Evolutionary conservation across 2,797 vertebrate genomes (phyloP).

Genomic region (Pangasius macronema): DNA sequence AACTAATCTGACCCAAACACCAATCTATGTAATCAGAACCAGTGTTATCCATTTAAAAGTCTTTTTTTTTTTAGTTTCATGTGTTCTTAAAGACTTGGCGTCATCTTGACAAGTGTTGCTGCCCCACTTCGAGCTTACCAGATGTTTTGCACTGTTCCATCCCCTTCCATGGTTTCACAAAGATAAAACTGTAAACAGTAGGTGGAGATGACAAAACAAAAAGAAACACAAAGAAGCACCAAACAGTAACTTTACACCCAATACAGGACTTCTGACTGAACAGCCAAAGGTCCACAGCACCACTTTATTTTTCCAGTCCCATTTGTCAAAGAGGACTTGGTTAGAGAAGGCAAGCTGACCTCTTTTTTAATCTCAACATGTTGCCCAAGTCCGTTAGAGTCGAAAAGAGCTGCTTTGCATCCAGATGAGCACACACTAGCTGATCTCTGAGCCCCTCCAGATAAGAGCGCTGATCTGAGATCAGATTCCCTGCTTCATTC

Average conservation of each 20-base stretch:
- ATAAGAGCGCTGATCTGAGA: conserved; percentile 20
- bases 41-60: neutral
- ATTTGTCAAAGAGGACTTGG: conserved; percentile 62
- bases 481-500: conserved; percentile 6
- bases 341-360: conserved; percentile 71
- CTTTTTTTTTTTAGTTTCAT: neutral
- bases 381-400: conserved; percentile 30
- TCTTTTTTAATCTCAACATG: conserved; percentile 46
- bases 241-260: conserved; percentile 74
- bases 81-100: neutral
- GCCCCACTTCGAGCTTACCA: conserved; percentile 45
- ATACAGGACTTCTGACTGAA: conserved; percentile 67
- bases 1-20: neutral
- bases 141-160: neutral
- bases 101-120: conserved; percentile 13
- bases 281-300: conserved; percentile 72
- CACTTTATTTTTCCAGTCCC: conserved; percentile 64
- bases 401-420: conserved; percentile 65
- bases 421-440: conserved; percentile 67
- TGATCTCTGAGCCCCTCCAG: conserved; percentile 52
- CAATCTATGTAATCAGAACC: neutral
- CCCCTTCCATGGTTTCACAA: conserved; percentile 47
- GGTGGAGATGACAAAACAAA: conserved; percentile 59
- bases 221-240: conserved; percentile 74
- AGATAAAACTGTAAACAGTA: conserved; percentile 77